Conservation (phyloP, 2,888 invertebrate species). For the Epicampocera succincta region DNA sequence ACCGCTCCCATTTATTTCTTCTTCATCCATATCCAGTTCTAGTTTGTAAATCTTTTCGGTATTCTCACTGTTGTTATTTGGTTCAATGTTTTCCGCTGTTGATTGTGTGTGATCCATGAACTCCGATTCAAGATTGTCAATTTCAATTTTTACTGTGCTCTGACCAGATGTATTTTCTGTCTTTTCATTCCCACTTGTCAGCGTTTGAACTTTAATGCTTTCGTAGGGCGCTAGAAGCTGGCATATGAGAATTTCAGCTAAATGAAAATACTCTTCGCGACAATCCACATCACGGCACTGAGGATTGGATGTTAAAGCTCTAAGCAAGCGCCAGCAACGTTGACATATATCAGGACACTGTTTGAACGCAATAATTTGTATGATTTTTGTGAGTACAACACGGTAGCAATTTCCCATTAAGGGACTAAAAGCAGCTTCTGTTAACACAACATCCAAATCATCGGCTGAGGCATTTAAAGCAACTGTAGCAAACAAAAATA, state of each 20-base stretch:
- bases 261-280: conserved; percentile 78
- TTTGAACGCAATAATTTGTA: conserved; percentile 79
- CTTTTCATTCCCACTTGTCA: conserved; percentile 20
- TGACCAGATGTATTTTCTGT: conserved; percentile 22
- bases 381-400: conserved; percentile 77
- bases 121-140: conserved; percentile 62
- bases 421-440: conserved; percentile 76
- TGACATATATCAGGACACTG: conserved; percentile 77
- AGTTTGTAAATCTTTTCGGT: conserved; percentile 76
- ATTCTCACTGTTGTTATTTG: conserved; percentile 15
- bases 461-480: conserved; percentile 76
- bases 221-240: conserved; percentile 79
- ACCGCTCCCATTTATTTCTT: conserved; percentile 67
- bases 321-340: conserved; percentile 79
- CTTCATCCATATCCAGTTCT: conserved; percentile 75
- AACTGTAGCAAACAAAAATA: conserved; percentile 68
- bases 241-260: conserved; percentile 79
- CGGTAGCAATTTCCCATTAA: conserved; percentile 79
- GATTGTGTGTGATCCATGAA: conserved; percentile 50
- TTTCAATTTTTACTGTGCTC: conserved; percentile 72
- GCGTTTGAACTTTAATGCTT: conserved; percentile 74
- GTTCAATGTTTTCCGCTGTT: conserved; percentile 22
- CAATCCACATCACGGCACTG: conserved; percentile 76
- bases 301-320: conserved; percentile 78
- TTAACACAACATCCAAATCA: conserved; percentile 73